Evolutionary conservation across 1,140 invertebrate genomes (phyloP).

Genomic region (Tetranychus urticae): DNA sequence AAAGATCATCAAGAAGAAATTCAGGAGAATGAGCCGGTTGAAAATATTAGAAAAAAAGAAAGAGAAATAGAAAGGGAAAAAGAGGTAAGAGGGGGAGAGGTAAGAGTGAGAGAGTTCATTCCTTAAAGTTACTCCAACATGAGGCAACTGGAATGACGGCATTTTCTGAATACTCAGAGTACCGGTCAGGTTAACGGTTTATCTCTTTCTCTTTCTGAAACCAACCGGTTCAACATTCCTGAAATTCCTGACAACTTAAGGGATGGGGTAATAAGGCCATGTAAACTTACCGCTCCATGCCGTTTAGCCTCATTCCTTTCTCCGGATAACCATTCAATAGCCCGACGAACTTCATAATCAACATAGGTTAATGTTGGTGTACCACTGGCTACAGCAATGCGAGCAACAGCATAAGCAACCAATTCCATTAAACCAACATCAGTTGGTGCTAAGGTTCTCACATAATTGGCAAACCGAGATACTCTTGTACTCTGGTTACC

Average conservation of each 20-base stretch:
- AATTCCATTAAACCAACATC: slow-evolving; percentile 84
- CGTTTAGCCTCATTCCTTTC: slow-evolving; percentile 68
- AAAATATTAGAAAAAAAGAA: too few relatives aligned
- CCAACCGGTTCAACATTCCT: not conserved
- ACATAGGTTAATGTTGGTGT: slow-evolving; percentile 84
- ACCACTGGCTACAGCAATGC: slow-evolving; percentile 65
- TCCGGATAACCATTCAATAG: slow-evolving; percentile 72
- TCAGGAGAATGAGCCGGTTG: too few relatives aligned
- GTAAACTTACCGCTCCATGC: slow-evolving; percentile 47
- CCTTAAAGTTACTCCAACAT: too few relatives aligned
- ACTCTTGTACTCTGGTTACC: slow-evolving; percentile 70
- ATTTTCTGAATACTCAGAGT: too few relatives aligned
- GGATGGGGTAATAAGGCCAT: too few relatives aligned
- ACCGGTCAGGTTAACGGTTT: not conserved
- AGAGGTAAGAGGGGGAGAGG: not conserved
- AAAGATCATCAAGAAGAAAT: too few relatives aligned
- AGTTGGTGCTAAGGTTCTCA: slow-evolving; percentile 51
- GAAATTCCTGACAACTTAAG: not conserved
- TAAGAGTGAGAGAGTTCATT: not conserved
- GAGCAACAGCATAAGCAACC: slow-evolving; percentile 78
- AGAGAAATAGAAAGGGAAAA: too few relatives aligned
- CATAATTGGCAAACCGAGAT: slow-evolving; percentile 72
- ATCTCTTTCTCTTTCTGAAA: not conserved
- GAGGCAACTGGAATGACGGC: too few relatives aligned
- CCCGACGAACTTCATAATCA: slow-evolving; percentile 80